Base-by-base conservation (phyloP, 2,797 vertebrate species). In the Falco columbarius region DNA sequence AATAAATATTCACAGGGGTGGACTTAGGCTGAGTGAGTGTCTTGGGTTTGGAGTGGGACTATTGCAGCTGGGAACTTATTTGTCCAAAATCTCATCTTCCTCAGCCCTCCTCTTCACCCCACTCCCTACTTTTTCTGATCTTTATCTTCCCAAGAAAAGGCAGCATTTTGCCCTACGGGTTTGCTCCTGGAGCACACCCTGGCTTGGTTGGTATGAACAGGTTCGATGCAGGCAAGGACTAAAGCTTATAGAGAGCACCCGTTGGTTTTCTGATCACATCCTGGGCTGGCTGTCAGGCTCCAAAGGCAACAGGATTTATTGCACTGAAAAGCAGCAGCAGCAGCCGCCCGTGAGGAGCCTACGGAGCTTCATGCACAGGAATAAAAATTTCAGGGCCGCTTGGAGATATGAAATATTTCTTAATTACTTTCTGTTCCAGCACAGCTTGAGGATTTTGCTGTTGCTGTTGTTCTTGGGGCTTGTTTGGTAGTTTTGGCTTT, bases 271-370 rank as follows among this genome's bases (percentile, higher is more conserved):
- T 71, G 91, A 83, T 97, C 97, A 97, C 97, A 97, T 97, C 95
- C 97, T 2, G 38, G 72, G 44, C 86, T 86, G 96, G 92, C 95
- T 97, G 96, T 96, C 97, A 96, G 96, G 89, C 94, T 97, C 93
- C 96, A 97, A 98, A 97, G 96, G 97, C 97, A 96, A 86, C 46
- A 91, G 96, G 95, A 98, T 97, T 98, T 98, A 98, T 97, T 95
- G 93, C 96, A 83, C 84, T 91, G 92, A 97, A 95, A 94, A 6
- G 20, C 87, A 89, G 90, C 93, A 68, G 90, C 95, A 92, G 95
- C 91, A 91, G 72, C 79, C 26, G 68, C 93, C 95, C 11, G 21
- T 94, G 93, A 97, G 97, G 92, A 97, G 94, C 94, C 93, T 95
- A 81, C 18, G 15, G 91, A 97, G 95, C 82, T 94, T 86, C 92